Base-by-base conservation (phyloP, 2,113 vertebrate genomes). In the Sardina pilchardus region DNA sequence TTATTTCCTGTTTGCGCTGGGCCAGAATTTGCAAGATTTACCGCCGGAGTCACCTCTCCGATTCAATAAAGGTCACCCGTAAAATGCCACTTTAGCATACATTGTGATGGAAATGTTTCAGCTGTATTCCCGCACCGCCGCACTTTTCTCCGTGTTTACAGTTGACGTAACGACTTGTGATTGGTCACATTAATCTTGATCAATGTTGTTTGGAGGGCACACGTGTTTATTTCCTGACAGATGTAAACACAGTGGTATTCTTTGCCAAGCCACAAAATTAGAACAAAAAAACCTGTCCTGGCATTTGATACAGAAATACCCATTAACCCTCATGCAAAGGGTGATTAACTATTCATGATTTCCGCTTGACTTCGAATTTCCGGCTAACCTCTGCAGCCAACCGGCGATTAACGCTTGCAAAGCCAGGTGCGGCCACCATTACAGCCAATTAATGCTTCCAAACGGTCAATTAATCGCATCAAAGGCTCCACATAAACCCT, bases 31-130 rank as follows among this genome's bases (percentile, higher is more conserved):
- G 71, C 63, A 30, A 34, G 63, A 71, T 71, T 71, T 34, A 12
- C 10, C 63, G 63, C 34, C 26, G 26, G 63, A 78, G 71, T 78
- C 71, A 78, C 71, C 71, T 78, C 71, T 78, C 71, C 30, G 26
- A 78, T 78, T 78, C 71, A 78, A 78, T 78, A 78, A 78, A 78
- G 71, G 71, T 78, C 71, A 78, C 2, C 30, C 71, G 71, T 78
- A 78, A 78, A 78, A 78, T 78, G 71, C 71, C 71, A 78, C 71
- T 78, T 78, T 78, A 78, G 71, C 34, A 78, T 78, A 78, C 71
- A 78, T 78, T 36, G 71, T 78, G 71, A 78, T 34, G 71, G 71
- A 36, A 78, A 34, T 34, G 71, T 78, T 78, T 59, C 19, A 59
- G 53, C 53, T 24, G 4, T 24, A 19, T 24, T 59, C 53, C 21